Conservation (phyloP, 2,113 vertebrate species). For the Phyllopteryx taeniolatus region DNA sequence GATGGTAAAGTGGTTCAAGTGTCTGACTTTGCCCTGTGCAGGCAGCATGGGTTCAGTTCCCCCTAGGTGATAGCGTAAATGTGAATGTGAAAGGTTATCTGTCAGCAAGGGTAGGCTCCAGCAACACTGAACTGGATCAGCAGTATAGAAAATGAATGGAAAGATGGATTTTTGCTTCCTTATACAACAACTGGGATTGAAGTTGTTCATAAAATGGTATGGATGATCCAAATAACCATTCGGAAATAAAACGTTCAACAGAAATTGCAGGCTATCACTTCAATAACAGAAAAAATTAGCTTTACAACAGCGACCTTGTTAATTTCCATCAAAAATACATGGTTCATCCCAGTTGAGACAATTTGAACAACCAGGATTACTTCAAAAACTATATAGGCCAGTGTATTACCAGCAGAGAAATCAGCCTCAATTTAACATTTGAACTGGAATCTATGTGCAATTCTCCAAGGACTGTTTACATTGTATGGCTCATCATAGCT, state of each 20-base stretch:
- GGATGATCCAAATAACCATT: background rate
- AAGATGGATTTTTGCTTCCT: background rate
- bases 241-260: background rate
- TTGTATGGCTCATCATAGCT: background rate
- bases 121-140: background rate
- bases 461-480: constrained; percentile 22
- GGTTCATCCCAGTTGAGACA: background rate
- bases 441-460: constrained; percentile 2
- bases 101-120: too few species aligned
- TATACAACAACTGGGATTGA: background rate
- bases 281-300: background rate
- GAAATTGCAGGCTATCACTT: background rate
- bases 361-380: background rate
- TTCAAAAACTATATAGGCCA: background rate
- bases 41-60: too few species aligned
- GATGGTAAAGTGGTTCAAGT: too few species aligned
- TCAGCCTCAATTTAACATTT: constrained; percentile 21
- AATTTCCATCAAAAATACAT: background rate
- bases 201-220: background rate
- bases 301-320: background rate
- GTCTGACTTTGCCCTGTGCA: too few species aligned
- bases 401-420: background rate
- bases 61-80: too few species aligned
- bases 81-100: too few species aligned
- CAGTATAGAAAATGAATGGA: background rate